Conservation (phyloP, 2,888 invertebrate genomes). For the Drosophila mayaguana region DNA sequence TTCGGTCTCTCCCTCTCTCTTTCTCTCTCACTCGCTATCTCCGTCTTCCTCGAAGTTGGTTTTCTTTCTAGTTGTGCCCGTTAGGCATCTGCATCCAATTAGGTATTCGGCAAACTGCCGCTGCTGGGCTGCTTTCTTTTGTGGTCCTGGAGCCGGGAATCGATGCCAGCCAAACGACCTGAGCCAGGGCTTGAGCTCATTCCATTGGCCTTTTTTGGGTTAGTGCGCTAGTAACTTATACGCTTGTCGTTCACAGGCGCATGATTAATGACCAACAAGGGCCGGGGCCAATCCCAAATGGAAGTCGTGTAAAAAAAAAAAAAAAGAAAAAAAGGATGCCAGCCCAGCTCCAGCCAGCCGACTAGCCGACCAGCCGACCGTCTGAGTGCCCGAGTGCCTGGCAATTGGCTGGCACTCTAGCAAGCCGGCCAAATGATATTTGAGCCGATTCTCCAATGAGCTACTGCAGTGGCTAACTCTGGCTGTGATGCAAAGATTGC, state of each 20-base stretch:
- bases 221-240: slow-evolving; percentile 78
- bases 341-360: slow-evolving; percentile 26
- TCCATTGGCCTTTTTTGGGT: slow-evolving; percentile 78
- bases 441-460: slow-evolving; percentile 71
- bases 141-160: slow-evolving; percentile 34
- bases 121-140: slow-evolving; percentile 51
- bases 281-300: slow-evolving; percentile 74
- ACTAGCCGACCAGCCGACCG: slow-evolving; percentile 14
- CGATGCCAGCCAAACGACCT: slow-evolving; percentile 34
- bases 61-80: slow-evolving; percentile 46
- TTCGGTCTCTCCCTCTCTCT: background rate
- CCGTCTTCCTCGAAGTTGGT: slow-evolving; percentile 6
- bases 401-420: slow-evolving; percentile 62
- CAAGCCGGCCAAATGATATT: slow-evolving; percentile 55
- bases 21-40: too few species aligned
- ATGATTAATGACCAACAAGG: slow-evolving; percentile 84
- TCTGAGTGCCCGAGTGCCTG: slow-evolving; percentile 25
- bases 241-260: slow-evolving; percentile 79
- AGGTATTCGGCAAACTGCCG: slow-evolving; percentile 58
- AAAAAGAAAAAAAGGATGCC: slow-evolving; percentile 49
- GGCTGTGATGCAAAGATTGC: slow-evolving; percentile 46
- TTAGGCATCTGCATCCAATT: slow-evolving; percentile 80
- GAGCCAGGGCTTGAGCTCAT: slow-evolving; percentile 52
- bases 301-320: slow-evolving; percentile 50
- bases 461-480: slow-evolving; percentile 65